These are phyloP conservation scores for Morpho deidamia DNA, from an alignment of 2,888 invertebrate genomes.

Conservation along the genomic window DNA sequence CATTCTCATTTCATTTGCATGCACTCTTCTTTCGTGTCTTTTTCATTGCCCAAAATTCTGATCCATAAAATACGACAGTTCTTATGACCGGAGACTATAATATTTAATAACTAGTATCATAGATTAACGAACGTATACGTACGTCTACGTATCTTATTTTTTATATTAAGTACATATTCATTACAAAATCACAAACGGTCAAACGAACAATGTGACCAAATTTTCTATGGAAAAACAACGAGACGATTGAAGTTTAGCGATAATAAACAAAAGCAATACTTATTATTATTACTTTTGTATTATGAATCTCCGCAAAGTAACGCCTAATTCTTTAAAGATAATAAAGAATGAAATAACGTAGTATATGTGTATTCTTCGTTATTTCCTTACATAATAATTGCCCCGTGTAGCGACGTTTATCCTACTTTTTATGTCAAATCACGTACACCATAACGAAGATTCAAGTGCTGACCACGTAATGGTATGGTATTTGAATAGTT, in stretches of 20 bases:
- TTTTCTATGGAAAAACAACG: conserved; percentile 41
- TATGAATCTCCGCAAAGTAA: too few relatives aligned
- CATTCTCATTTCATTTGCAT: too few relatives aligned
- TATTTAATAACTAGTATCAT: too few relatives aligned
- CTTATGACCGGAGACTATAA: too few relatives aligned
- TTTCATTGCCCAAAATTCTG: too few relatives aligned
- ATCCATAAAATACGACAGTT: too few relatives aligned
- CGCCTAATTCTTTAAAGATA: conserved; percentile 39
- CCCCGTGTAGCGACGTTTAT: conserved; percentile 43
- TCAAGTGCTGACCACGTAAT: conserved; percentile 53
- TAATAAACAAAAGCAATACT: too few relatives aligned
- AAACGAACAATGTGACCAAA: neutral
- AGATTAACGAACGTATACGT: too few relatives aligned
- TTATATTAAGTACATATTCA: too few relatives aligned
- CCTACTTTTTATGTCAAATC: conserved; percentile 61
- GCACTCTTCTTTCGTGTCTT: too few relatives aligned
- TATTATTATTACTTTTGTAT: too few relatives aligned
- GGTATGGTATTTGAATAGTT: conserved; percentile 45
- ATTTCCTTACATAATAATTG: conserved; percentile 66
- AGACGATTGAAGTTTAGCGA: conserved; percentile 23
- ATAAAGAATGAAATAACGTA: conserved; percentile 62
- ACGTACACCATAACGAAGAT: conserved; percentile 52
- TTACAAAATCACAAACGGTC: neutral
- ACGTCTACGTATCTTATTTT: too few relatives aligned
- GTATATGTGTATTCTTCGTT: conserved; percentile 45